Base-by-base conservation (phyloP, 2,797 vertebrate species). In the Limosa lapponica region DNA sequence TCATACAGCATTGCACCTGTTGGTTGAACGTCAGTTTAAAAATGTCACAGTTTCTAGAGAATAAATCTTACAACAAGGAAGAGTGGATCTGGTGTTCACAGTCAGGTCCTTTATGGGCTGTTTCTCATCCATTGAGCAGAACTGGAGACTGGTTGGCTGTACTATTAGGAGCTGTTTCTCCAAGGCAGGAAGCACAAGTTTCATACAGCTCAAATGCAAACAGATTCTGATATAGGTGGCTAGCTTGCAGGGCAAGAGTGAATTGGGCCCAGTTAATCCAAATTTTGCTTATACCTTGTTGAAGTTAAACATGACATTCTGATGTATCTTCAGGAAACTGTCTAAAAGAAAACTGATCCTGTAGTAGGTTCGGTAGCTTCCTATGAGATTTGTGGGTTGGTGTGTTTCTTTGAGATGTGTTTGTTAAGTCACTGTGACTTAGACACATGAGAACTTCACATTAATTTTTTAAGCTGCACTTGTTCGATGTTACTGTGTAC, bases 381-480 rank as follows among this genome's bases (percentile, higher is more conserved):
- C 25, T 34, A 0, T 64, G 79, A 87, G 52, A 19, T 54, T 54
- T 36, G 22, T 83, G 88, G 62, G 3, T n/a, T 59, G 64, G n/a
- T 5, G 14, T 62, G 24, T 80, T 67, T 36, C 37, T 81, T 44
- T 39, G 71, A 62, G 49, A 6, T 65, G 19, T 39, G 36, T 66
- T 89, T 79, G 19, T 91, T 77, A 27, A 37, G 81, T 39, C 54
- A 3, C n/a, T 34, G 32, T 55, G 83, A 34, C 46, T 51, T 89
- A 48, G 89, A 86, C 54, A 74, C 41, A 5, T 2, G 69, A 91
- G 82, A 75, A 28, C 18, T 72, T 41, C 10, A 5, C 30, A 34
- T 75, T 20, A 87, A 70, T 72, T 19, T 91, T 93, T 88, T 59
- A 58, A 91, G 61, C 13, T 62, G 61, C 22, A 18, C 24, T 87